Evolutionary conservation across 2,888 invertebrate species (phyloP), one percentile per base, ranked within the genome.

Genomic region (Nephrotoma guestfalica): DNA sequence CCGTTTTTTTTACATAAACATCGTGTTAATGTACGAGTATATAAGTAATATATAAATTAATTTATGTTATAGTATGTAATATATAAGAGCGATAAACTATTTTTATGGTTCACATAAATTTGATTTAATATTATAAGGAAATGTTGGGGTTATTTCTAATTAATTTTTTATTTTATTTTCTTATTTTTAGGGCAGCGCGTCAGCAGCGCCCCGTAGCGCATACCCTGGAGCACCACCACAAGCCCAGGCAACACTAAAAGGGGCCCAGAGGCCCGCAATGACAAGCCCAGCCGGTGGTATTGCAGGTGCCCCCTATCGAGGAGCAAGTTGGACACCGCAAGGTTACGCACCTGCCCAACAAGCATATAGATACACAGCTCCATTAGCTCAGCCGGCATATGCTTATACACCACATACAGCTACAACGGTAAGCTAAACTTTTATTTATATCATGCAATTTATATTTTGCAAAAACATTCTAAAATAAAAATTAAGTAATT

Each of bases 231-330:
- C 91, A 89, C 90, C 91, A 89, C 90, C 91, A 88, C 91, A 90
- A 89, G 86, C 40, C 41, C 83, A 57, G n/a, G 90, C 91, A 88
- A 90, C 91, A 89, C 89, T 91, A 87, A 91, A 91, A 90, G 91
- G 91, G 90, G 90, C 90, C 89, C 91, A 90, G 88, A 90, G 91
- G 89, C 90, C 91, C 90, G 90, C 91, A 89, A 92, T 92, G 91
- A 91, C 91, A 89, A 92, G 91, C 90, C 91, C 91, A 89, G 91
- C 91, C 89, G 90, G 91, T 89, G 91, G 91, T 88, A 90, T 91
- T 89, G 90, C 91, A 89, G 91, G 91, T 88, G 90, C 91, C 88
- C 90, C 90, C 86, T 92, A 91, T 88, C 90, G 92, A 88, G 91
- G 91, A 89, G 91, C 91, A 88, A 90, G 90, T 89, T 91, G 91